Evolutionary conservation across 2,113 vertebrate genomes (phyloP), one percentile per base, ranked within the genome.

Genomic region (Carassius auratus): DNA sequence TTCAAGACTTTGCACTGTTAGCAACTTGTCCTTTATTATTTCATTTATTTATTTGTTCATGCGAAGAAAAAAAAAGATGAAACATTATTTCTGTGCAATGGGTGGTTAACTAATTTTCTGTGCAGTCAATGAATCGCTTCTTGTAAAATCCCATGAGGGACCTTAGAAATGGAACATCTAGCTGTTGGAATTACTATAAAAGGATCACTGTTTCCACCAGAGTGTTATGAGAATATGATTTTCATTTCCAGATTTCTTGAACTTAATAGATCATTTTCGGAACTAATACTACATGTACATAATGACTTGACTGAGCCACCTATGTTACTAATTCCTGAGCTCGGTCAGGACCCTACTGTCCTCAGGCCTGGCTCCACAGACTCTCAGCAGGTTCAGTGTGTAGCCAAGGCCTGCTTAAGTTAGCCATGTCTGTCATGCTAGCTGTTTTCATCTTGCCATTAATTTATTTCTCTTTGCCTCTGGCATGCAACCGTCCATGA

Each of bases 391-490:
- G 77, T 64, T 26, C 59, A 76, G 23, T 61, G 59, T 21, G 4
- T 83, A 79, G 59, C 52, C 84, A 80, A 59, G 57, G 52, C 26
- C 36, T 76, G 76, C 80, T 68, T 62, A 75, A 68, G 76, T 66
- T 82, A 88, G 71, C 85, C 30, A 14, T 50, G 82, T 74, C 85
- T 85, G 50, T 86, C 82, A 86, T 73, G 82, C 82, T 74, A 66
- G 61, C 71, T 77, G 84, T 87, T 83, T 87, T 84, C 78, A 88
- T 83, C 85, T 88, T 66, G 55, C 79, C 45, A 30, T 83, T 83
- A 5, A 74, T 85, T 88, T 86, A 86, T 86, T 86, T 88, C 84
- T 84, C 68, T 26, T 81, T 80, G 69, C 61, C 52, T 79, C 85
- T 84, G 77, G 73, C 77, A 86, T 48, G 23, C n/a, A 74, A 80